Percentiles rank a stretch among this genome's conserved stretches.
These are phyloP conservation scores for Drosophila nigromelanica DNA, from an alignment of 1,140 invertebrate genomes.

Conservation along the genomic window DNA sequence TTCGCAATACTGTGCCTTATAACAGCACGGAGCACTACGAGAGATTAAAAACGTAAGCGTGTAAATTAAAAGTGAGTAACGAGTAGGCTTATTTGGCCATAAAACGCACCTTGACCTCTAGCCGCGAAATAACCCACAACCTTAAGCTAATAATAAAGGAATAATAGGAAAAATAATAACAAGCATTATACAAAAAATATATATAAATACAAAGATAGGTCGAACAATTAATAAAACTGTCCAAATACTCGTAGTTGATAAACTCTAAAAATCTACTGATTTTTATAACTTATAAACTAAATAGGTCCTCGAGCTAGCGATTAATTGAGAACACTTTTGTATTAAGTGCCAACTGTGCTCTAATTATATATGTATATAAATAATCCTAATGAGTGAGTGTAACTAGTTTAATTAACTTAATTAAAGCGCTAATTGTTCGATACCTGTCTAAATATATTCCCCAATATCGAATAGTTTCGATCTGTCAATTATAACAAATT, in stretches of 20 bases:
- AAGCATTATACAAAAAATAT: conserved; percentile 46
- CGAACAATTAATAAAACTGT: not conserved
- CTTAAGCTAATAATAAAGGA: conserved; percentile 76
- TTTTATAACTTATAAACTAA: conserved; percentile 4
- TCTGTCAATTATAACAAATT: conserved; percentile 25
- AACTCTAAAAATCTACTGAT: conserved; percentile 9
- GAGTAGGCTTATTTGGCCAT: conserved; percentile 25
- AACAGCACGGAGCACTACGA: conserved; percentile 18
- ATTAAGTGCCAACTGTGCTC: not conserved
- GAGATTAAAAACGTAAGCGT: conserved; percentile 27
- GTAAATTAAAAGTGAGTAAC: conserved; percentile 14
- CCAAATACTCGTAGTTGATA: not conserved
- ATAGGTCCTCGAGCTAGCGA: not conserved
- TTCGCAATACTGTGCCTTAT: conserved; percentile 5
- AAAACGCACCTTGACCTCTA: conserved; percentile 78
- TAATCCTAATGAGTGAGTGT: not conserved
- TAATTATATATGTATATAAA: not conserved
- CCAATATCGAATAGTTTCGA: conserved; percentile 46
- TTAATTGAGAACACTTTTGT: not conserved
- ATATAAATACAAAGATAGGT: conserved; percentile 44
- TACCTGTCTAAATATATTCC: conserved; percentile 57
- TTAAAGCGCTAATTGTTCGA: not conserved
- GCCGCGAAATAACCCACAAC: conserved; percentile 77
- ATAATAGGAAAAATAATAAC: conserved; percentile 48
- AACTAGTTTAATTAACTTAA: not conserved